Evolutionary conservation across 2,888 invertebrate species (phyloP).

Genomic region (Cephus nigrinus): DNA sequence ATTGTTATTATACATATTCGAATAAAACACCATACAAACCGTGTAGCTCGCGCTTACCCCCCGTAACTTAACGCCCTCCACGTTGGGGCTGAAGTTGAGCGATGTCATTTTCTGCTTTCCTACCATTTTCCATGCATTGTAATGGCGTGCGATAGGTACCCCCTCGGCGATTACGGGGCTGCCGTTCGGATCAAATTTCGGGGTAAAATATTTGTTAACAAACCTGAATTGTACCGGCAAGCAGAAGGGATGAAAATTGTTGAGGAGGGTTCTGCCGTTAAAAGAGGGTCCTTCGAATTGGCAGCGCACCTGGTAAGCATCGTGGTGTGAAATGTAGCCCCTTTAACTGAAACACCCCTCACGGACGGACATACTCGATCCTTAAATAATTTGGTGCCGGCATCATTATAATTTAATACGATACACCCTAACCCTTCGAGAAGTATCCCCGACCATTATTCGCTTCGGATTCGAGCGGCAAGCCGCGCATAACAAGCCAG

Average conservation of each 20-base stretch:
- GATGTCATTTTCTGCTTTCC: background rate
- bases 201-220: conserved; percentile 56
- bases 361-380: conserved; percentile 13
- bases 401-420: conserved; percentile 59
- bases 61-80: background rate
- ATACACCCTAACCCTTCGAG: conserved; percentile 29
- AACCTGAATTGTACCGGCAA: conserved; percentile 36
- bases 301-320: conserved; percentile 36
- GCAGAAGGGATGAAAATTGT: conserved; percentile 27
- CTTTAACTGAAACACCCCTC: background rate
- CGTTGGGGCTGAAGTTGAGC: background rate
- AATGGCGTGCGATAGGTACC: background rate
- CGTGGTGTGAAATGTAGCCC: conserved; percentile 23
- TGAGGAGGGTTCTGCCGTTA: conserved; percentile 27
- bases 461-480: conserved; percentile 41
- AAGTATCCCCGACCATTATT: conserved; percentile 39
- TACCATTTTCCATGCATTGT: background rate
- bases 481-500: conserved; percentile 48
- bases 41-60: background rate
- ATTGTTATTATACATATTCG: background rate
- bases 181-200: conserved; percentile 40
- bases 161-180: background rate
- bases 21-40: background rate
- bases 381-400: conserved; percentile 46
- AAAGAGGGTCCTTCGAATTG: conserved; percentile 15